Percentiles rank a stretch among this genome's conserved stretches.
These are phyloP conservation scores for Acleris laterana DNA, from an alignment of 2,888 invertebrate genomes.

Conservation along the genomic window DNA sequence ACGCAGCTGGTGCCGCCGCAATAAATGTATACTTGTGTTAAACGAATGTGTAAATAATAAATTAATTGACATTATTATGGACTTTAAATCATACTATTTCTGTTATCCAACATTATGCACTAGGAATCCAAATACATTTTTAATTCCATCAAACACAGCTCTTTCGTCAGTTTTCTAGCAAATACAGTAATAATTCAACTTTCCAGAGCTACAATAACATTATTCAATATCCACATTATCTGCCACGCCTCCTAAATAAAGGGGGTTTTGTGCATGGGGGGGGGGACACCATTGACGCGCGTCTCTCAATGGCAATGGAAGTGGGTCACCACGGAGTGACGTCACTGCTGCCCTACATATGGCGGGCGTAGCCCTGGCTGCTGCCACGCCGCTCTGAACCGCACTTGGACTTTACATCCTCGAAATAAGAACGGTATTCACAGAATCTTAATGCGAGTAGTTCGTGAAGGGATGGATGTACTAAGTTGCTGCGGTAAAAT, in stretches of 20 bases:
- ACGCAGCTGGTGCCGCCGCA: no score
- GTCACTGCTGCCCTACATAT: slow-evolving; percentile 80
- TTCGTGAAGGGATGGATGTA: background rate
- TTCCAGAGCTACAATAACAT: background rate
- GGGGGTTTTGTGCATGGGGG: slow-evolving; percentile 40
- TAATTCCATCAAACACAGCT: background rate
- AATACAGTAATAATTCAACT: background rate
- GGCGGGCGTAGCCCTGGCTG: slow-evolving; percentile 69
- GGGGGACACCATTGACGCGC: slow-evolving; percentile 80
- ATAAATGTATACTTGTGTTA: no score
- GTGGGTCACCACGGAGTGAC: slow-evolving; percentile 77
- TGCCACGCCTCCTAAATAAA: slow-evolving; percentile 33
- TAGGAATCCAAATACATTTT: background rate
- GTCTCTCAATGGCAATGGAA: slow-evolving; percentile 79
- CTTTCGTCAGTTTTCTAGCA: background rate
- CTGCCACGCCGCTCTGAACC: slow-evolving; percentile 22
- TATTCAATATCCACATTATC: slow-evolving; percentile 17
- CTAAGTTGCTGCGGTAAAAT: slow-evolving; percentile 3
- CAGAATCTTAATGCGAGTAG: background rate
- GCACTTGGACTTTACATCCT: slow-evolving; percentile 7
- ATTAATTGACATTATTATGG: no score
- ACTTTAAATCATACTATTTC: no score
- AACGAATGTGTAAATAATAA: no score
- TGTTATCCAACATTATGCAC: no score
- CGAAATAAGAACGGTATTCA: slow-evolving; percentile 7